phyloP scores from a whole-genome alignment of 2,113 vertebrate genomes.

The Opisthocomus hoazin region DNA sequence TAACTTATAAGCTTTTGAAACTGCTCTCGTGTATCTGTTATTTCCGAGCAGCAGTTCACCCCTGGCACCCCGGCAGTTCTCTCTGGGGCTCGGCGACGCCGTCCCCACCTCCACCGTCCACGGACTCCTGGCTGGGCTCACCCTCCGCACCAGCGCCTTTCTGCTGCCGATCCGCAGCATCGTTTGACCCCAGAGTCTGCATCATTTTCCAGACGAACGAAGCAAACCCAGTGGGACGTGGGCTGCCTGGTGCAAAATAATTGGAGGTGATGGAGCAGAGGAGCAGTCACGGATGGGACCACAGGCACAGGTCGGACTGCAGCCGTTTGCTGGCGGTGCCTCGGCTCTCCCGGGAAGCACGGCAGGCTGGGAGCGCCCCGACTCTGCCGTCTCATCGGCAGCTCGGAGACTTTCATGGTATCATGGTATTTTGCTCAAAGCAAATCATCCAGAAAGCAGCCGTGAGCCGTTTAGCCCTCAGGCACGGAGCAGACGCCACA shows the following conservation, averaged over 20 bases:
- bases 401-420: not conserved
- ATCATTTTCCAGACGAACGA: not conserved
- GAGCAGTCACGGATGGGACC: not conserved
- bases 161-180: not conserved
- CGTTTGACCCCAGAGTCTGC: not conserved
- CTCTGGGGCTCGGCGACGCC: fast-evolving
- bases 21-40: fast-evolving
- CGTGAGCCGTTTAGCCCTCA: not conserved
- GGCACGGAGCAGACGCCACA: fast-evolving
- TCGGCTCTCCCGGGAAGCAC: not conserved
- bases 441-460: not conserved
- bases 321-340: not conserved
- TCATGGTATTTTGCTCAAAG: not conserved
- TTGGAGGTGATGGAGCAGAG: constrained; percentile 18
- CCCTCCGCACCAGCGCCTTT: fast-evolving
- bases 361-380: not conserved
- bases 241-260: not conserved
- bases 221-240: not conserved
- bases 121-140: fast-evolving
- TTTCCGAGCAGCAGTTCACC: not conserved
- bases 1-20: not conserved
- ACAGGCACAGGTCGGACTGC: not conserved
- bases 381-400: fast-evolving
- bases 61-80: not conserved
- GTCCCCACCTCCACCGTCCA: not conserved